Conservation (phyloP, 2,888 invertebrate genomes). For the Ophraella communa region DNA sequence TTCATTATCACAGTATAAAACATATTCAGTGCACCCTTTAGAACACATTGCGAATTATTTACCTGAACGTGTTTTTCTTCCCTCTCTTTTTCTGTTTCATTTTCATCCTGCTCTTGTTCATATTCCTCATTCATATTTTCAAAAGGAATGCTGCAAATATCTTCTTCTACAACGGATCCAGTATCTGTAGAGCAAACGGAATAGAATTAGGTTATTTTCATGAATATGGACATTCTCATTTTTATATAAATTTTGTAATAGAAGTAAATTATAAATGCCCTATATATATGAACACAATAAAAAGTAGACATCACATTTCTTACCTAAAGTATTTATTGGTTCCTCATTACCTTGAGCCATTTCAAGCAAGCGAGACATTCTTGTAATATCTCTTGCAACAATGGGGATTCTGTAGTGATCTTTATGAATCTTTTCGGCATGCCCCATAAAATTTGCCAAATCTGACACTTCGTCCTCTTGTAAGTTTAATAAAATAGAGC, state of each 20-base stretch:
- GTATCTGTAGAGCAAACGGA: neutral
- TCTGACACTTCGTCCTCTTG: slow-evolving; percentile 40
- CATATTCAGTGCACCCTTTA: neutral
- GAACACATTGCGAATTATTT: neutral
- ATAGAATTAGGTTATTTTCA: neutral
- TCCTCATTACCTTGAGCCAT: slow-evolving; percentile 8
- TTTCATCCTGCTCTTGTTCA: neutral
- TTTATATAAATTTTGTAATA: too few species aligned
- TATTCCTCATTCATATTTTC: neutral
- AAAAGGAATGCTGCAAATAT: neutral
- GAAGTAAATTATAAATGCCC: neutral
- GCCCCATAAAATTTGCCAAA: slow-evolving; percentile 44
- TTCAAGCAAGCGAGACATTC: slow-evolving; percentile 40
- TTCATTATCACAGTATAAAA: neutral
- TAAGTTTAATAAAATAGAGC: slow-evolving; percentile 38
- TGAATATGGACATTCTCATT: too few species aligned
- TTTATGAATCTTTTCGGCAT: slow-evolving; percentile 43
- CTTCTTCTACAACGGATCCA: neutral
- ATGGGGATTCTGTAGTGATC: slow-evolving; percentile 40
- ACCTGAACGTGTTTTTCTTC: neutral
- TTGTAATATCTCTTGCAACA: slow-evolving; percentile 35
- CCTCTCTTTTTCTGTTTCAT: neutral
- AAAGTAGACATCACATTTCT: neutral
- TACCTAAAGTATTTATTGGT: neutral
- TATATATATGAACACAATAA: neutral